Evolutionary conservation across 2,797 vertebrate species (phyloP), one percentile per base, ranked within the genome.

Genomic region (Lateolabrax maculatus): DNA sequence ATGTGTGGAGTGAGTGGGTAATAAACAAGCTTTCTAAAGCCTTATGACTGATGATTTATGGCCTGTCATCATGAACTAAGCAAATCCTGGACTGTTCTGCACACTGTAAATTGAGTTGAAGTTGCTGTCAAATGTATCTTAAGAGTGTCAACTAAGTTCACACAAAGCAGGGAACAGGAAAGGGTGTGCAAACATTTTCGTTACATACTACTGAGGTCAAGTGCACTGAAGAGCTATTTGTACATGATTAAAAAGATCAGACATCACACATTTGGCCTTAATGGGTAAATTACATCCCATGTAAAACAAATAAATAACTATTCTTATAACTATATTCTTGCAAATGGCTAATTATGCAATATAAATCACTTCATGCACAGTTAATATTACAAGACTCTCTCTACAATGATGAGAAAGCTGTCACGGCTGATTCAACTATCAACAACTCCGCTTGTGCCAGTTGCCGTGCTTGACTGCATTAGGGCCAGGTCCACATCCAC

Each of bases 371-470:
- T 25, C 16, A 60, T 58, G 46, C 37, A 64, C 5, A 57, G 39
- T 68, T 46, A 64, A 52, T 10, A 39, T 51, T 69, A 57, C 70
- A 57, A 31, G 36, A 11, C 43, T 74, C 31, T 70, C 11, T 79
- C 23, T 51, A 71, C 66, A 13, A 52, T 70, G 69, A 55, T 90
- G 70, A 90, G 77, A 83, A 86, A 86, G 53, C 53, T 69, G 73
- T 79, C 44, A 60, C 0, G 31, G 48, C 44, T 83, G 65, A 80
- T 79, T 83, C 61, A 43, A 82, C 79, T 79, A 80, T 93, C 92
- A 94, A 80, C 91, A 90, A 62, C 46, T 84, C 36, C n/a, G 68
- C 34, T 46, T 49, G 72, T 88, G 91, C 90, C 92, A 92, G 85
- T 84, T 82, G 85, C 70, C 46, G 25, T 69, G 74, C 86, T 80